phyloP scores from a whole-genome alignment of 1,140 invertebrate genomes.

The Dendroctonus valens region DNA sequence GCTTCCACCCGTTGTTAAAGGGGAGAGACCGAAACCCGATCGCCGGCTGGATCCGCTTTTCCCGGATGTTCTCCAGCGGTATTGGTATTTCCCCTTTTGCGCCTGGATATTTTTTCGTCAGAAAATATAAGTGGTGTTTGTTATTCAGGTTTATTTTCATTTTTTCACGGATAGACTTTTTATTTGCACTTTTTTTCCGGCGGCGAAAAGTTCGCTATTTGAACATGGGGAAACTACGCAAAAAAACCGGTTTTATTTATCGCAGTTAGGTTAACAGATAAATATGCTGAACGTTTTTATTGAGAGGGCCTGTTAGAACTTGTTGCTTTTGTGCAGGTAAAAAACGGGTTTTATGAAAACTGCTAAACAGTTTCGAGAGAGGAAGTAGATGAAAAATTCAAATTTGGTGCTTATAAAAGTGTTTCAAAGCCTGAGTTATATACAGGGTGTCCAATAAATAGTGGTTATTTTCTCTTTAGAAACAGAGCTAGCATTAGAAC shows the following conservation, averaged over 20 bases:
- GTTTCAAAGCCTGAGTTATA: no score
- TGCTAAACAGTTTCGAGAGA: no score
- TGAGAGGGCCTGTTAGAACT: no score
- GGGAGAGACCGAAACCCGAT: constrained; percentile 16
- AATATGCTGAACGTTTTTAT: no score
- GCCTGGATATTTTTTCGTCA: constrained; percentile 31
- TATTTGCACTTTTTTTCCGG: constrained; percentile 22
- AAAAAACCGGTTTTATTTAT: constrained; percentile 17
- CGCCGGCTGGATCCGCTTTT: constrained; percentile 17
- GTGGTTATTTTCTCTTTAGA: no score
- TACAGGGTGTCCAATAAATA: no score
- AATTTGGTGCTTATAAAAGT: no score
- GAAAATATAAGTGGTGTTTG: constrained; percentile 35
- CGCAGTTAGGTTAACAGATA: no score
- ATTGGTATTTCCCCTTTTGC: constrained; percentile 26
- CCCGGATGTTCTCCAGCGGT: constrained; percentile 18
- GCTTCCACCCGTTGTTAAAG: constrained; percentile 30
- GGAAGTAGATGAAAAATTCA: no score
- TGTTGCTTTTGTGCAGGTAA: constrained; percentile 2
- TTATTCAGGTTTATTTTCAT: constrained; percentile 36
- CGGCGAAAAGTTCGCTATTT: constrained; percentile 19
- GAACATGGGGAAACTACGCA: constrained; percentile 7
- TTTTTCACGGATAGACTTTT: constrained; percentile 33
- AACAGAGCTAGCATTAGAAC: no score
- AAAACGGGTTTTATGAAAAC: not conserved